Conservation (phyloP, 2,797 vertebrate species). For the Caiman crocodilus region DNA sequence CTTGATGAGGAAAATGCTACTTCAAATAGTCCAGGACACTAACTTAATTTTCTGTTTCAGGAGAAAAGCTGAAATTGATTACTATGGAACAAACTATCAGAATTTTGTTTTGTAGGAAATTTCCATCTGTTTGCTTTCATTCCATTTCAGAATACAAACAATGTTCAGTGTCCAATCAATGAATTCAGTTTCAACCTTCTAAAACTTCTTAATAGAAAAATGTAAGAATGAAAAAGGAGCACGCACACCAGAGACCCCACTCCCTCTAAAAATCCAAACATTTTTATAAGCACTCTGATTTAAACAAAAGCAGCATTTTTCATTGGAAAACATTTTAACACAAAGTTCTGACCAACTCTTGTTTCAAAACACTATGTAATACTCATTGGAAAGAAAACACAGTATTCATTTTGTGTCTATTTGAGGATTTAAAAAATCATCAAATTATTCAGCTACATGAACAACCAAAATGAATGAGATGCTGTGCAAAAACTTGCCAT, state of each 20-base stretch:
- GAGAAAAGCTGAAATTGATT: not conserved
- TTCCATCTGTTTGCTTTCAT: no score
- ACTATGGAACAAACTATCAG: no score
- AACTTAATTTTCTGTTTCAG: no score
- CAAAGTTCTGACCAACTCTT: not conserved
- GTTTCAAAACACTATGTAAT: not conserved
- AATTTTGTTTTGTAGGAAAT: no score
- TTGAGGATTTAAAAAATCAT: not conserved
- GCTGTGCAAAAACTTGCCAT: rapidly evolving
- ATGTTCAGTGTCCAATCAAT: no score
- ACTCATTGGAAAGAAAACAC: not conserved
- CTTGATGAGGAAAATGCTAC: not conserved
- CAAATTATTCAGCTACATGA: not conserved
- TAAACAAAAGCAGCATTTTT: not conserved
- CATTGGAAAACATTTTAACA: not conserved
- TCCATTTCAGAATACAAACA: no score
- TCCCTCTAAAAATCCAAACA: not conserved
- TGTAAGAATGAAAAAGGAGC: no score
- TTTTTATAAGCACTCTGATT: not conserved
- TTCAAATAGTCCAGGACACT: no score
- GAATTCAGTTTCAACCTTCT: no score
- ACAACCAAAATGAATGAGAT: not conserved
- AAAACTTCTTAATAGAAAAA: no score
- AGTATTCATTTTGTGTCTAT: not conserved
- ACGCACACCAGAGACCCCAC: no score